Evolutionary conservation across 2,797 vertebrate genomes (phyloP).

Genomic region (Okamejei kenojei): DNA sequence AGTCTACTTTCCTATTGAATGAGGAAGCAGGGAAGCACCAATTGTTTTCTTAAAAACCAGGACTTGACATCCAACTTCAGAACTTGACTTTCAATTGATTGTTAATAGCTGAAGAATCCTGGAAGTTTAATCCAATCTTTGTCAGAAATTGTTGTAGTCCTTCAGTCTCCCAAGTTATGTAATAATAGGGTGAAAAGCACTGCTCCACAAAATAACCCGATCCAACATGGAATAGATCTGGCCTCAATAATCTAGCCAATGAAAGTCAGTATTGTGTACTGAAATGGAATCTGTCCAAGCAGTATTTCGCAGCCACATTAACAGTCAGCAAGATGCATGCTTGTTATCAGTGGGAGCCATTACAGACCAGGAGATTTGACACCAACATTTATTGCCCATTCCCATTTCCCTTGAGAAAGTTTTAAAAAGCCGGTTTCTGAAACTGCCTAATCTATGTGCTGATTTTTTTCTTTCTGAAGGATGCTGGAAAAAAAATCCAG

Average conservation of each 20-base stretch:
- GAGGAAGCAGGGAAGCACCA: not conserved
- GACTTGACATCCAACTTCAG: not conserved
- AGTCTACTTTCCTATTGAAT: not conserved
- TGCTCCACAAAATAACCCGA: not conserved
- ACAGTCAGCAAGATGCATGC: not conserved
- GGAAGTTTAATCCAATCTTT: not conserved
- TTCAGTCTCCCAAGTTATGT: not conserved
- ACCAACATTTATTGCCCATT: no score
- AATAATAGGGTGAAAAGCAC: not conserved
- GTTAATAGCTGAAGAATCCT: not conserved
- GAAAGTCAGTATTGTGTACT: not conserved
- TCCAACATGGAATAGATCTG: not conserved
- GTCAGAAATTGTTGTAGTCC: not conserved
- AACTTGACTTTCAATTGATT: not conserved
- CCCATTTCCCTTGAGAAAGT: no score
- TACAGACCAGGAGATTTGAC: no score
- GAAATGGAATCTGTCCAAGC: not conserved
- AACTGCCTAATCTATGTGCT: no score
- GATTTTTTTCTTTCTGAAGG: no score
- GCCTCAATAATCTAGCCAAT: not conserved
- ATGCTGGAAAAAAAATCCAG: no score
- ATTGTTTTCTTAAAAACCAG: not conserved
- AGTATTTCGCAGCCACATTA: not conserved
- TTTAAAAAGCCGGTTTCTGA: no score
- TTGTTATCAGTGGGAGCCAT: not conserved